Evolutionary conservation across 2,113 vertebrate genomes (phyloP).

Genomic region (Platichthys flesus): DNA sequence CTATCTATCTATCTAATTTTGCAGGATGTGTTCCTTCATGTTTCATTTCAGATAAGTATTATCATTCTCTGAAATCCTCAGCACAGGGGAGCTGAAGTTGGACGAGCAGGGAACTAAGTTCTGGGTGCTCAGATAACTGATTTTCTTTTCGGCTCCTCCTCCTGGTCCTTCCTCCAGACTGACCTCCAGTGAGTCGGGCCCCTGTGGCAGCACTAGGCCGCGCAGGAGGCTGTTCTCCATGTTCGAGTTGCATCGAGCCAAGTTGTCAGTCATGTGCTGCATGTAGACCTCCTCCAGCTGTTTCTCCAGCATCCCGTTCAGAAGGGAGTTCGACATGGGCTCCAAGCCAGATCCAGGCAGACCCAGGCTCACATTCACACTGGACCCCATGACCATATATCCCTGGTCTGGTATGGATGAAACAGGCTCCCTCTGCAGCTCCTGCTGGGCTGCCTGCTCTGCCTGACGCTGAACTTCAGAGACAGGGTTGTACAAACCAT

Average conservation of each 20-base stretch:
- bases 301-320: conserved; percentile 89
- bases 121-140: conserved; percentile 72
- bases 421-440: not conserved
- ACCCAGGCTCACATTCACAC: conserved; percentile 69
- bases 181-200: conserved; percentile 73
- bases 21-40: not conserved
- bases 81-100: conserved; percentile 86
- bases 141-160: conserved; percentile 57
- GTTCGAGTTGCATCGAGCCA: conserved; percentile 84
- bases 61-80: conserved; percentile 85
- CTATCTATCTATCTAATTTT: not conserved
- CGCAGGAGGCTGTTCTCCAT: conserved; percentile 81
- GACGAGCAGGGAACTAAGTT: conserved; percentile 74
- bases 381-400: conserved; percentile 83
- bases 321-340: conserved; percentile 87
- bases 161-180: conserved; percentile 60
- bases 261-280: conserved; percentile 88
- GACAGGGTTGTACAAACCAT: not conserved
- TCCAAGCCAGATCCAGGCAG: conserved; percentile 64
- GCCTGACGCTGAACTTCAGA: not conserved
- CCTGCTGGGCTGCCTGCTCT: not conserved
- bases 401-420: conserved; percentile 64
- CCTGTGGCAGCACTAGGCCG: conserved; percentile 79
- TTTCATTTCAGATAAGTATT: conserved; percentile 34
- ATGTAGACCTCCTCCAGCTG: conserved; percentile 91